Conservation (phyloP, 1,140 invertebrate genomes). For the Caenorhabditis latens region DNA sequence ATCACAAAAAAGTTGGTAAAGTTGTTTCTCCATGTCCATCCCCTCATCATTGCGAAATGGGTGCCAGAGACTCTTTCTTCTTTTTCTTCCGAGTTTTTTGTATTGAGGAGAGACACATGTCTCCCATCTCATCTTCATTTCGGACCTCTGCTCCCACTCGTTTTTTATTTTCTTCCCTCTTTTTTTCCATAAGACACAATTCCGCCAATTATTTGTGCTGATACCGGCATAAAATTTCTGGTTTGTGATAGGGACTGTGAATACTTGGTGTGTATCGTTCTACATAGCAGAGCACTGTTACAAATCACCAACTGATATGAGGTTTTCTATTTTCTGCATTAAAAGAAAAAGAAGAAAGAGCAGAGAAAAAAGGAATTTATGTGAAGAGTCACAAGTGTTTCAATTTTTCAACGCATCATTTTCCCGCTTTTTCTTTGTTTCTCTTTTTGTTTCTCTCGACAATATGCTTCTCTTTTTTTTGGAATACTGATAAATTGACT, state of each 20-base stretch:
- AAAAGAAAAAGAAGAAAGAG: background rate
- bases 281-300: background rate
- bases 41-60: constrained; percentile 36
- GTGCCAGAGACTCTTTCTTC: background rate
- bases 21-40: background rate
- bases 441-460: background rate
- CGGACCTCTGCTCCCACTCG: constrained; percentile 14
- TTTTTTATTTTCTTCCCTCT: background rate
- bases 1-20: constrained; percentile 9
- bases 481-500: background rate
- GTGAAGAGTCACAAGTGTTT: constrained; percentile 20
- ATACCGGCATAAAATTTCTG: background rate
- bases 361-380: background rate
- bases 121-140: constrained; percentile 35
- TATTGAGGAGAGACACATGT: constrained; percentile 44
- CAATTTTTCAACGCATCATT: background rate
- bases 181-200: background rate
- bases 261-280: background rate
- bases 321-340: constrained; percentile 4
- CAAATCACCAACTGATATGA: background rate
- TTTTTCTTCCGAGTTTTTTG: constrained; percentile 20
- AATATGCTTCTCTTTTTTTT: background rate
- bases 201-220: background rate
- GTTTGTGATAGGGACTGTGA: constrained; percentile 10
- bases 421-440: background rate